Conservation (phyloP, 1,140 invertebrate genomes). For the Diorhabda carinulata region DNA sequence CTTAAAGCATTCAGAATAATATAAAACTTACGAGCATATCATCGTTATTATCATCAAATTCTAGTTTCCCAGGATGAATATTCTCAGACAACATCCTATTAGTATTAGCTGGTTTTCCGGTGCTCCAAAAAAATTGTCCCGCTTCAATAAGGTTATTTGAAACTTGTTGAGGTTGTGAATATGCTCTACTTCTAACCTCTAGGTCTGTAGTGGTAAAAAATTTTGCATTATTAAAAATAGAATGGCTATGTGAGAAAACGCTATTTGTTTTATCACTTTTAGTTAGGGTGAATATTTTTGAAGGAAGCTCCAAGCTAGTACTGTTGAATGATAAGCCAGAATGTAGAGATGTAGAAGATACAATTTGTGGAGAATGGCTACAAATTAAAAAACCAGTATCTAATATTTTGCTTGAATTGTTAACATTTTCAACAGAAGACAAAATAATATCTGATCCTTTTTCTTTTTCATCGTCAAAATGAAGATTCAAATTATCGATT, state of each 20-base stretch:
- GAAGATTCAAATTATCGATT: not conserved
- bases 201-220: not conserved
- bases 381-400: constrained; percentile 12
- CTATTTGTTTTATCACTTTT: not conserved
- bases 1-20: too few relatives aligned
- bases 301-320: constrained; percentile 6
- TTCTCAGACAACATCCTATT: not conserved
- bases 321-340: constrained; percentile 7
- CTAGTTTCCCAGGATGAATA: not conserved
- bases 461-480: constrained; percentile 2
- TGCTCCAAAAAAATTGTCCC: not conserved
- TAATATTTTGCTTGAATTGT: not conserved
- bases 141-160: not conserved
- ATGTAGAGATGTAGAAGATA: not conserved
- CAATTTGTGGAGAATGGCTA: not conserved
- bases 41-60: constrained; percentile 10
- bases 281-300: constrained; percentile 10
- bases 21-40: constrained; percentile 8
- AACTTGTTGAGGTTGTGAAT: not conserved
- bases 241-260: not conserved
- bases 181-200: not conserved
- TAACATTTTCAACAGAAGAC: constrained; percentile 5
- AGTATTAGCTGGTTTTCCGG: not conserved
- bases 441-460: constrained; percentile 10
- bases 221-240: not conserved